Base-by-base conservation (phyloP, 2,797 vertebrate genomes). In the Intellagama lesueurii region DNA sequence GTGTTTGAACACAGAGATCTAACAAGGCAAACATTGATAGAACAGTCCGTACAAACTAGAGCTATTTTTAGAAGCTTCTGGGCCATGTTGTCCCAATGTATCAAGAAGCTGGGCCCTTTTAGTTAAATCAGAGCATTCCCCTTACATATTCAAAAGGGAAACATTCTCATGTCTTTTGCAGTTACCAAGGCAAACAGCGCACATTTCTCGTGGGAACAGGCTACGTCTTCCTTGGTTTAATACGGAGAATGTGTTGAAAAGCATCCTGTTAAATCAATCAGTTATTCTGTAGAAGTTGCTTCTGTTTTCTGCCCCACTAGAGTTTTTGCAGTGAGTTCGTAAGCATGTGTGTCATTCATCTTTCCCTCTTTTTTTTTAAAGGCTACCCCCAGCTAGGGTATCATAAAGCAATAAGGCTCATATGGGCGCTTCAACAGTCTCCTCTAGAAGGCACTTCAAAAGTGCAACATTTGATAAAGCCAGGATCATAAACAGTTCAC, bases 361-460 rank as follows among this genome's bases (percentile, higher is more conserved):
- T 52, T 47, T 32, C 83, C 89, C n/a, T 49, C 32, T 76, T 26
- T 72, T n/a, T 14, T 72, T 9, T 88, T 76, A 76, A 87, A 89
- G 5, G 83, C 49, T 2, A 2, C 86, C 88, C 86, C 88, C 86
- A 7, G 0, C 78, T 69, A 91, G 56, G 70, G 82, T 89, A 86
- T 83, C 93, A 83, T 81, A 93, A 94, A 91, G 87, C 87, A 91
- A 56, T 91, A 83, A 90, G 87, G 87, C 90, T 92, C 85, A 1
- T 92, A 94, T 94, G 93, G 60, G 94, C 94, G 93, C 92, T 92
- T 94, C 87, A 84, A 92, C 76, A 92, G 81, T 94, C 92, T 92
- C 92, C 91, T 85, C 89, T 85, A 69, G 91, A 96, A 95, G 94
- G 91, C 93, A 95, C 88, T 95, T 24, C 26, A 66, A 77, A 93